These are phyloP conservation scores for Ostrea edulis DNA, from an alignment of 1,140 invertebrate species.

Conservation along the genomic window DNA sequence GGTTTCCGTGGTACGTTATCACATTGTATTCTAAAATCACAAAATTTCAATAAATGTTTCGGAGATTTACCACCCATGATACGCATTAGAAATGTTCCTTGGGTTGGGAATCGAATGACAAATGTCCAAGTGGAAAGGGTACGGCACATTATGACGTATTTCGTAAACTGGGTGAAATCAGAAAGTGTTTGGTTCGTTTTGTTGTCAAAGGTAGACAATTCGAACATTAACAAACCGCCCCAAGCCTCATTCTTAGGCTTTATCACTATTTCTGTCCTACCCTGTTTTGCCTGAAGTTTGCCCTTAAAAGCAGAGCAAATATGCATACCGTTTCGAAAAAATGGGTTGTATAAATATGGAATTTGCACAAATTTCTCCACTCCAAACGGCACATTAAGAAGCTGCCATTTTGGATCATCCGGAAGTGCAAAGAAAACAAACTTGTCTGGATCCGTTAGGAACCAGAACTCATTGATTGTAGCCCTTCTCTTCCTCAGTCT, in stretches of 20 bases:
- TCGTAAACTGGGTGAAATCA: conserved; percentile 41
- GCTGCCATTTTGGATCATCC: conserved; percentile 49
- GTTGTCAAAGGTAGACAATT: conserved; percentile 41
- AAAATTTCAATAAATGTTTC: conserved; percentile 24
- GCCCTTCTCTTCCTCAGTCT: not conserved
- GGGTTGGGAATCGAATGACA: conserved; percentile 46
- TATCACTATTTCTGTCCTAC: not conserved
- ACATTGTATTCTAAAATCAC: conserved; percentile 56
- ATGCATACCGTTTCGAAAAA: conserved; percentile 49
- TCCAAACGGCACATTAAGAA: conserved; percentile 57
- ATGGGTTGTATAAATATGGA: conserved; percentile 45
- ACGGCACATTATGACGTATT: conserved; percentile 38
- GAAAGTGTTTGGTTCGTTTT: conserved; percentile 25
- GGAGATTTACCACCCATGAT: conserved; percentile 29
- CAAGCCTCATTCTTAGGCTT: conserved; percentile 32
- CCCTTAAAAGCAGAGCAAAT: conserved; percentile 47
- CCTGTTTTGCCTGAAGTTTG: not conserved
- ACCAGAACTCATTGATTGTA: conserved; percentile 50
- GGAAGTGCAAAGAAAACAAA: conserved; percentile 46
- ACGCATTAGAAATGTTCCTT: conserved; percentile 49
- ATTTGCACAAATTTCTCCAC: conserved; percentile 56
- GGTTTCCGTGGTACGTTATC: conserved; percentile 43
- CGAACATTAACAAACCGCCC: conserved; percentile 32
- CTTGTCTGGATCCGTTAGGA: conserved; percentile 52
- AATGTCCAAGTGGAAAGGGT: conserved; percentile 37